These are phyloP conservation scores for Drosophila tristis DNA, from an alignment of 1,140 invertebrate species.

Conservation along the genomic window DNA sequence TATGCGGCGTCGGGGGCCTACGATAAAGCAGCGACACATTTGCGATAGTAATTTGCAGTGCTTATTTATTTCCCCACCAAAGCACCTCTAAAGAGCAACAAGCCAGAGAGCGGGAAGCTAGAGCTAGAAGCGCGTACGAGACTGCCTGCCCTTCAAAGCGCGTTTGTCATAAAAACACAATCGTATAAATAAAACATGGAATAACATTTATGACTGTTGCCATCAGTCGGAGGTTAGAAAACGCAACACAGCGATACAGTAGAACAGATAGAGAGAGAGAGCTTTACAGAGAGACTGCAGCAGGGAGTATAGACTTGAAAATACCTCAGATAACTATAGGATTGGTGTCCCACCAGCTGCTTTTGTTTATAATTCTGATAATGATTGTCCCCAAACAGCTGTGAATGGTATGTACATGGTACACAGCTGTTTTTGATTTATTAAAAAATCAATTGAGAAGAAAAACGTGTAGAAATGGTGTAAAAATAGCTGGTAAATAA, in stretches of 20 bases:
- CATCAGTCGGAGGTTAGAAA: constrained; percentile 17
- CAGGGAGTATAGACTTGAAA: not conserved
- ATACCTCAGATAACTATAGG: not conserved
- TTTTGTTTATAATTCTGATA: too few species aligned
- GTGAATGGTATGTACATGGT: too few species aligned
- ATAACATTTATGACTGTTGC: constrained; percentile 20
- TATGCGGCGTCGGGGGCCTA: constrained; percentile 12
- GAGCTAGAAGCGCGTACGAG: constrained; percentile 6
- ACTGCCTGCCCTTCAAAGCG: constrained; percentile 67
- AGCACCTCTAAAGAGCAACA: too few species aligned
- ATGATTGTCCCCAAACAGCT: too few species aligned
- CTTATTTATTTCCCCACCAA: too few species aligned
- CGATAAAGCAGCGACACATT: constrained; percentile 24
- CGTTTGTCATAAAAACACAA: constrained; percentile 42
- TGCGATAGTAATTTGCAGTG: constrained; percentile 29
- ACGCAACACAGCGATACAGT: constrained; percentile 1
- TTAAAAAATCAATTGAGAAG: too few species aligned
- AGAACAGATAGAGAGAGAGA: not conserved
- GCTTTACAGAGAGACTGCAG: not conserved
- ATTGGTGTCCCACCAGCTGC: too few species aligned
- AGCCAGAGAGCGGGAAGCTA: too few species aligned
- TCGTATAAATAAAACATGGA: constrained; percentile 11
- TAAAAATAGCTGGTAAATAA: too few species aligned
- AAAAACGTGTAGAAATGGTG: too few species aligned
- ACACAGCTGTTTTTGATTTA: too few species aligned